phyloP scores from a whole-genome alignment of 2,113 vertebrate species.

The Ramphastos sulfuratus region DNA sequence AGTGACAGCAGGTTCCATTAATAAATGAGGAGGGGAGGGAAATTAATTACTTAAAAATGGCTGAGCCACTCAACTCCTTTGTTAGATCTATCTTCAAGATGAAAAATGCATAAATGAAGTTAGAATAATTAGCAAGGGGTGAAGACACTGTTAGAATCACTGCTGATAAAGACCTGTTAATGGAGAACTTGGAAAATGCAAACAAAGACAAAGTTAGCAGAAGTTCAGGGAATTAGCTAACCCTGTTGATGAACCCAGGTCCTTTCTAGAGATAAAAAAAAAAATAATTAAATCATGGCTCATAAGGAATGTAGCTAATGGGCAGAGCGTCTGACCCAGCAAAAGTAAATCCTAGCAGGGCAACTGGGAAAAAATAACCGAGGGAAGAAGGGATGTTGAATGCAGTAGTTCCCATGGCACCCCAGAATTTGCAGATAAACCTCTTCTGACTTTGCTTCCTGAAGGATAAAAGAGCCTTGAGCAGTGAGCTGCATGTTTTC shows the following conservation, averaged over 20 bases:
- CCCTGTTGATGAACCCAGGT: neutral
- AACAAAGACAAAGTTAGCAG: neutral
- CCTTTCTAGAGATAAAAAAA: neutral
- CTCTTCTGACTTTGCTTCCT: neutral
- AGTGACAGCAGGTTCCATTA: slow-evolving; percentile 29
- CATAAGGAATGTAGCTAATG: neutral
- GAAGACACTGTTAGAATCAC: neutral
- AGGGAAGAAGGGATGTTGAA: neutral
- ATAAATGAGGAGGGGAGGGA: slow-evolving; percentile 48
- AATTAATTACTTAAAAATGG: slow-evolving; percentile 49
- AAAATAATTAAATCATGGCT: neutral
- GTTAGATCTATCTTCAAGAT: slow-evolving; percentile 31
- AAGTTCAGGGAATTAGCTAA: neutral
- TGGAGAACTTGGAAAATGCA: slow-evolving; percentile 15
- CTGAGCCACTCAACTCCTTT: slow-evolving; percentile 31
- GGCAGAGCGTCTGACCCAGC: neutral
- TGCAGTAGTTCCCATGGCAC: neutral
- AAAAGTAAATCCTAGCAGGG: neutral
- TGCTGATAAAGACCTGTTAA: neutral
- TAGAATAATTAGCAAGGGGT: slow-evolving; percentile 37
- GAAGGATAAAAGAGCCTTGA: neutral
- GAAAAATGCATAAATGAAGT: slow-evolving; percentile 39
- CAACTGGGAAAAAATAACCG: neutral
- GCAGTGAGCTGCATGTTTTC: neutral
- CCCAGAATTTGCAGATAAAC: neutral